Evolutionary conservation across 2,113 vertebrate species (phyloP).

Genomic region (Martes martes): DNA sequence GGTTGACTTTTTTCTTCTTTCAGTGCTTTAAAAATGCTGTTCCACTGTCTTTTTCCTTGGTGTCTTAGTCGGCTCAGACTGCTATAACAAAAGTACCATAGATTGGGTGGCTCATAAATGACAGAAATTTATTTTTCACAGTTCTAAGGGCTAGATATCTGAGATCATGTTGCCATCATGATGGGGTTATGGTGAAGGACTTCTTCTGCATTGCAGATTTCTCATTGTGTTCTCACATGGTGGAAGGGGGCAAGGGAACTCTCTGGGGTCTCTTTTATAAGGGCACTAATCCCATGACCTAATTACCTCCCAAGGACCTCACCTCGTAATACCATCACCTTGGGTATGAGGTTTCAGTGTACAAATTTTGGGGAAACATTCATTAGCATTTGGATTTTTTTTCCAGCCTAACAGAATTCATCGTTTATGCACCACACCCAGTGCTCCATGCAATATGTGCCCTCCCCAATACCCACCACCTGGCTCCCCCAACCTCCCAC

Average conservation of each 20-base stretch:
- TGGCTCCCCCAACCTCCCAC: too few species aligned
- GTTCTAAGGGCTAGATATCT: neutral
- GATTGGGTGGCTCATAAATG: neutral
- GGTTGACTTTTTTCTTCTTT: neutral
- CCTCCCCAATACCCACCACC: too few species aligned
- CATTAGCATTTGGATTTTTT: neutral
- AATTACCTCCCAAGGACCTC: neutral
- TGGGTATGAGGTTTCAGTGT: neutral
- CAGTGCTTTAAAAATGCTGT: neutral
- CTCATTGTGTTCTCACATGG: neutral
- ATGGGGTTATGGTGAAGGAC: neutral
- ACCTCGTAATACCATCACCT: neutral
- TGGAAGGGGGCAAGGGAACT: neutral
- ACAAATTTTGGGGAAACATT: neutral
- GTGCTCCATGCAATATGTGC: too few species aligned
- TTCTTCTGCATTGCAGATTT: neutral
- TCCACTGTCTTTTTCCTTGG: neutral
- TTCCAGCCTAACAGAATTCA: neutral
- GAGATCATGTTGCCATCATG: neutral
- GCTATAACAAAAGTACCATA: neutral
- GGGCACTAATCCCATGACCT: neutral
- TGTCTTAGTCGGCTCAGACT: neutral
- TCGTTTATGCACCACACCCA: too few species aligned
- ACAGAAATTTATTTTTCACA: neutral
- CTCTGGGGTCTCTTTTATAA: neutral